A percentile compares a stretch with the other conserved stretches of the same genome.
These are phyloP conservation scores for Jordanella pulchra DNA, from an alignment of 2,797 vertebrate genomes.

Conservation along the genomic window DNA sequence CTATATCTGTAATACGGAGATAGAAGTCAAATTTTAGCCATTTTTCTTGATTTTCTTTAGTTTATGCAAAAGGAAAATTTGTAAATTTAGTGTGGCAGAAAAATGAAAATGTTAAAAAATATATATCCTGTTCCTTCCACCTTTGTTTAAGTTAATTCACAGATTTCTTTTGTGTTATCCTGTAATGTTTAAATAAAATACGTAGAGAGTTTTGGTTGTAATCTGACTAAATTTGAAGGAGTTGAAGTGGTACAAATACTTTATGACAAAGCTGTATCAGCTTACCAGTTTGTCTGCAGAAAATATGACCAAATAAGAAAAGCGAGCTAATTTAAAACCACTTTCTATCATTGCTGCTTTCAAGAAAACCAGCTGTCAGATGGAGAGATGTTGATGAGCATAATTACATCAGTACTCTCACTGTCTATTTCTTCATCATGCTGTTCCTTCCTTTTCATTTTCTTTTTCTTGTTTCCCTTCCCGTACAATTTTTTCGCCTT, in stretches of 20 bases:
- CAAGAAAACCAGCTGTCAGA: not conserved
- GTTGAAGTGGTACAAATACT: not conserved
- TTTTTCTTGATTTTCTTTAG: too few species aligned
- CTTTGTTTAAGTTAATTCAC: not conserved
- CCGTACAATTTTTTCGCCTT: constrained; percentile 17
- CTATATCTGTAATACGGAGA: too few species aligned
- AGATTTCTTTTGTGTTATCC: not conserved
- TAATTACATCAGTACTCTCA: constrained; percentile 19
- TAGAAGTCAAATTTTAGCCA: too few species aligned
- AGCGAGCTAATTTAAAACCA: not conserved
- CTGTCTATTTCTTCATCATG: constrained; percentile 10
- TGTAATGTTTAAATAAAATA: not conserved
- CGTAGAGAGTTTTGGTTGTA: not conserved
- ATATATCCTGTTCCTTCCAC: not conserved
- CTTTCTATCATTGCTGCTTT: too few species aligned
- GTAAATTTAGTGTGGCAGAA: too few species aligned
- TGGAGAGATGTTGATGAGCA: not conserved
- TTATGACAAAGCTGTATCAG: constrained; percentile 13
- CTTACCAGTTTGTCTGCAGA: constrained; percentile 34
- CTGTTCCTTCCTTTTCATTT: constrained; percentile 1
- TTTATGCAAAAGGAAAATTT: too few species aligned
- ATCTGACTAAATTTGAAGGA: too few species aligned
- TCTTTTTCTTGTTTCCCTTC: constrained; percentile 17
- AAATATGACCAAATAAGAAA: constrained; percentile 31
- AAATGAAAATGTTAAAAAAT: too few species aligned